Conservation (phyloP, 2,888 invertebrate genomes). For the Hoplodrina ambigua region DNA sequence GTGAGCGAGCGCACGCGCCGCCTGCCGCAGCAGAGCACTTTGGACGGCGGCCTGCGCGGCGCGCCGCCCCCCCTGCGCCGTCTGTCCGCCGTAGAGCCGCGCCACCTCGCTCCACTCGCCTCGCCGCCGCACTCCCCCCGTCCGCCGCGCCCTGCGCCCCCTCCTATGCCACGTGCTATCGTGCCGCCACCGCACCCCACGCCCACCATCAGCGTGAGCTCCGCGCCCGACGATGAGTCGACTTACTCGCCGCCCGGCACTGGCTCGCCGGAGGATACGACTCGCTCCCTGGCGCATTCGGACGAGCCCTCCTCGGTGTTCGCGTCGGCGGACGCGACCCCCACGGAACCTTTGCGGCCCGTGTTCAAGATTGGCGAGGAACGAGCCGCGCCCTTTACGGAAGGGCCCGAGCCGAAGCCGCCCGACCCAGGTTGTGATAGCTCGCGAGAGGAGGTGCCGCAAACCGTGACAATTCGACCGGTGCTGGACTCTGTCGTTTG, state of each 20-base stretch:
- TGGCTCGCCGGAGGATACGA: constrained; percentile 77
- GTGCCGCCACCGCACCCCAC: constrained; percentile 79
- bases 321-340: constrained; percentile 84
- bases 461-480: constrained; percentile 62
- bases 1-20: constrained; percentile 91
- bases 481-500: constrained; percentile 52
- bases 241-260: constrained; percentile 75
- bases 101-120: constrained; percentile 89
- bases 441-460: constrained; percentile 65
- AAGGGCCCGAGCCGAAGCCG: constrained; percentile 51
- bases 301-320: constrained; percentile 87
- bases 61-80: constrained; percentile 85
- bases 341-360: constrained; percentile 76
- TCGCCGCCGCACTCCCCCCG: constrained; percentile 85
- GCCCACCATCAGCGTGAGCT: constrained; percentile 93
- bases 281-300: constrained; percentile 80
- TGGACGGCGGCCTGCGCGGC: constrained; percentile 91
- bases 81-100: constrained; percentile 89
- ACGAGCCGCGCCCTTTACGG: constrained; percentile 51
- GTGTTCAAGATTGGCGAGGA: constrained; percentile 63
- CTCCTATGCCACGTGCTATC: constrained; percentile 70
- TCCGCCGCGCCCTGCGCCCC: constrained; percentile 77
- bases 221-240: constrained; percentile 91
- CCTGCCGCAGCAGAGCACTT: constrained; percentile 92
- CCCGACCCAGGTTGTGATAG: constrained; percentile 64